Evolutionary conservation across 2,888 invertebrate species (phyloP).

Genomic region (Eilema depressum): DNA sequence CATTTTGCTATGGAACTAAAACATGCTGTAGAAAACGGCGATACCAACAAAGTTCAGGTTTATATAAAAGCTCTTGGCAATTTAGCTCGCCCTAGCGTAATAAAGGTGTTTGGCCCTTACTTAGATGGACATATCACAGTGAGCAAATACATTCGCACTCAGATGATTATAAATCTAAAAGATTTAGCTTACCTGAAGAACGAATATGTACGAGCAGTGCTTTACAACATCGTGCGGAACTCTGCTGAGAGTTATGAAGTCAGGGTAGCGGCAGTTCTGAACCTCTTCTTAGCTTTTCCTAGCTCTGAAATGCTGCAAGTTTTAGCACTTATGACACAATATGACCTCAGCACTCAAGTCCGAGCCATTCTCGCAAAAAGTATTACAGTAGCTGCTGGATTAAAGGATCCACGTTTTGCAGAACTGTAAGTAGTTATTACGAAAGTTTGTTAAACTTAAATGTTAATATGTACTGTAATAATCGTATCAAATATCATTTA

Average conservation of each 20-base stretch:
- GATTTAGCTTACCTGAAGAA: constrained; percentile 83
- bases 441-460: too few relatives aligned
- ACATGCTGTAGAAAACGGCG: constrained; percentile 82
- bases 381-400: constrained; percentile 85
- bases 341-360: constrained; percentile 88
- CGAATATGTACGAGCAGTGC: constrained; percentile 82
- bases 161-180: constrained; percentile 87
- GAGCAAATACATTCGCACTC: constrained; percentile 88
- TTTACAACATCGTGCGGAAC: constrained; percentile 90
- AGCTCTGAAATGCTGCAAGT: constrained; percentile 88
- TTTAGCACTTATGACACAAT: constrained; percentile 90
- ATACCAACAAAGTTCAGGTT: constrained; percentile 86
- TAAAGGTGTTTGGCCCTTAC: constrained; percentile 89
- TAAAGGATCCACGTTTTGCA: constrained; percentile 72
- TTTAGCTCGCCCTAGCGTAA: constrained; percentile 87
- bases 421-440: constrained; percentile 88
- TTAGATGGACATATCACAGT: constrained; percentile 87
- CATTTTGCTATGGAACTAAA: constrained; percentile 84
- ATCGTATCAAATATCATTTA: constrained; percentile 23
- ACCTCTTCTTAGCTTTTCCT: constrained; percentile 88
- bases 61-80: constrained; percentile 89
- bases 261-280: constrained; percentile 88
- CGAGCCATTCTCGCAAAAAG: constrained; percentile 88
- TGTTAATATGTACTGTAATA: background rate
- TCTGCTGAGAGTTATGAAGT: constrained; percentile 88